Evolutionary conservation across 2,888 invertebrate species (phyloP), one percentile per base, ranked within the genome.

Genomic region (Calameuta idolon): DNA sequence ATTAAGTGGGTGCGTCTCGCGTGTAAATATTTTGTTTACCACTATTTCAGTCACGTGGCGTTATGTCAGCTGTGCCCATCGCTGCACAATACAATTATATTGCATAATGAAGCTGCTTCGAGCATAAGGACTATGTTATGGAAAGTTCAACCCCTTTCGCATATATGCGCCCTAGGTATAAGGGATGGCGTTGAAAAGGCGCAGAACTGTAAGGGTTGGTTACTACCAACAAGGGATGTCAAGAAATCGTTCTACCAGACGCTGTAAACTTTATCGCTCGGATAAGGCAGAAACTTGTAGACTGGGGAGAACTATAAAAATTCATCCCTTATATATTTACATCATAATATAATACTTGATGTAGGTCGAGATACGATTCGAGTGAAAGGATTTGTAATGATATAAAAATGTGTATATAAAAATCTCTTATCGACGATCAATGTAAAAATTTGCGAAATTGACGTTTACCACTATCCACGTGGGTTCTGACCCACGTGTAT

Each of bases 211-310:
- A 23, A 5, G 9, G 55, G 55, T 55, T 55, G 55, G 55, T 55
- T 55, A 55, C 55, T 55, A 55, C 55, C 55, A 55, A 55, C 23
- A 55, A 55, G 55, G 55, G 23, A 55, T 55, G 55, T 55, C 15
- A 55, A 55, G 55, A 23, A 55, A 55, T 9, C 71, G 80, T 80
- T 80, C 81, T 82, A 82, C 83, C 86, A 88, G 87, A 85, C 87
- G 85, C 83, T 87, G 88, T 89, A 89, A 88, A 88, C 87, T 89
- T 89, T 88, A 89, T 89, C 87, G 87, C 83, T 79, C 79, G 88
- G 86, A 88, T 89, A 89, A 88, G 85, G 85, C 55, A 86, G 83
- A 82, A 86, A 86, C 85, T 88, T 84, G 86, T 85, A 85, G 87
- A 84, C 86, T 84, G 87, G 84, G 85, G 87, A 84, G 83, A 83